These are phyloP conservation scores for Drosophila teissieri DNA, from an alignment of 1,140 invertebrate genomes.

Conservation along the genomic window DNA sequence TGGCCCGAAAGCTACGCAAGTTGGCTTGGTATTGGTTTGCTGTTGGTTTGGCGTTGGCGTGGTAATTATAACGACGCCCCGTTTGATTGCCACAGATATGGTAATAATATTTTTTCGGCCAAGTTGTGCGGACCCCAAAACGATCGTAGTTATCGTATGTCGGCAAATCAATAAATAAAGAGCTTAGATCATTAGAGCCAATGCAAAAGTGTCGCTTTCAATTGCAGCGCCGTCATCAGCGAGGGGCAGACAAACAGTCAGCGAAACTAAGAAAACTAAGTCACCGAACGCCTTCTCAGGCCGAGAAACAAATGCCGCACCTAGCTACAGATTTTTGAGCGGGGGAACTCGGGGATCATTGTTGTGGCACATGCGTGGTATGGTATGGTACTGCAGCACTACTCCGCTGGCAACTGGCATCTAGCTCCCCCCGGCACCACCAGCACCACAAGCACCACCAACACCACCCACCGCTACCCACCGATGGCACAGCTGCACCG, in stretches of 20 bases:
- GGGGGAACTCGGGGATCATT: constrained; percentile 27
- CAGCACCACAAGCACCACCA: neutral
- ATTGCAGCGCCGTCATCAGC: constrained; percentile 52
- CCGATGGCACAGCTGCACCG: constrained; percentile 39
- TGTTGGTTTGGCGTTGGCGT: constrained; percentile 38
- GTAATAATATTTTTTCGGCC: constrained; percentile 59
- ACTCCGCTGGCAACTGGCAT: constrained; percentile 25
- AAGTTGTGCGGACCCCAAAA: constrained; percentile 18
- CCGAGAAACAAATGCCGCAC: constrained; percentile 51
- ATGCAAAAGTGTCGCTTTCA: constrained; percentile 71
- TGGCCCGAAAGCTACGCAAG: constrained; percentile 49
- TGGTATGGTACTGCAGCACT: constrained; percentile 41
- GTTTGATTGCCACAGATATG: constrained; percentile 68
- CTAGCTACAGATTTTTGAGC: constrained; percentile 23
- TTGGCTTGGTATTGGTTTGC: neutral
- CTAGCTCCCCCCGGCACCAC: constrained; percentile 22
- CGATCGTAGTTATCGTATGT: constrained; percentile 66
- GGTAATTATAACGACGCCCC: constrained; percentile 73
- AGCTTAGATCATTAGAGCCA: constrained; percentile 60
- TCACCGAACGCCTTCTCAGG: constrained; percentile 47
- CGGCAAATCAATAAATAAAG: constrained; percentile 74
- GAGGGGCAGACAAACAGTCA: constrained; percentile 37
- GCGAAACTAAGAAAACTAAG: constrained; percentile 70
- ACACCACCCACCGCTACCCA: constrained; percentile 19
- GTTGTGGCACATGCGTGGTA: constrained; percentile 70